These are phyloP conservation scores for Drosophila gunungcola DNA, from an alignment of 1,140 invertebrate species.

Conservation along the genomic window DNA sequence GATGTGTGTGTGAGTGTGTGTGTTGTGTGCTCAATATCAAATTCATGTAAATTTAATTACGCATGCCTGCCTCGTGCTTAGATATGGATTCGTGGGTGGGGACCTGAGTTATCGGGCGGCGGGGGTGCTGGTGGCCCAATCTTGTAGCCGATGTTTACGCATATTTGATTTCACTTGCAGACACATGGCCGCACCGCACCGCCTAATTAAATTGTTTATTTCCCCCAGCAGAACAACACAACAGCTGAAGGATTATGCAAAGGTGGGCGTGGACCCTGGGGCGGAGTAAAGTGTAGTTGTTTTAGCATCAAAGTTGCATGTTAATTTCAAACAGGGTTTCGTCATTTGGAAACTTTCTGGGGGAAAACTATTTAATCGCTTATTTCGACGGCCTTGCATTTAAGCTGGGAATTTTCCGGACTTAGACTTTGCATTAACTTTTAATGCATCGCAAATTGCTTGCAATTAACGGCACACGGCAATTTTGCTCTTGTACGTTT, in stretches of 20 bases:
- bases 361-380: slow-evolving; percentile 1
- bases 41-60: slow-evolving; percentile 83
- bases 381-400: neutral
- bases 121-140: slow-evolving; percentile 6
- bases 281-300: slow-evolving; percentile 5
- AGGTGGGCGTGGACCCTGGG: neutral
- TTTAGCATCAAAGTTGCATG: slow-evolving; percentile 17
- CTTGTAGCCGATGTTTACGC: slow-evolving; percentile 65
- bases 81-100: slow-evolving; percentile 23
- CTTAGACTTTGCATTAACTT: slow-evolving; percentile 48
- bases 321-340: slow-evolving; percentile 12
- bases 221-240: slow-evolving; percentile 42
- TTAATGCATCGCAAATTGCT: slow-evolving; percentile 74
- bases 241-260: slow-evolving; percentile 39
- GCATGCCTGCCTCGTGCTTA: slow-evolving; percentile 73
- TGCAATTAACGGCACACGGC: slow-evolving; percentile 66
- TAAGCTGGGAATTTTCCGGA: neutral
- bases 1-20: slow-evolving; percentile 13
- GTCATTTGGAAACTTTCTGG: slow-evolving; percentile 9
- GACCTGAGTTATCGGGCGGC: neutral
- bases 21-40: slow-evolving; percentile 70
- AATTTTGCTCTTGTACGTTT: slow-evolving; percentile 35
- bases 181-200: slow-evolving; percentile 4
- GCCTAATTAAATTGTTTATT: slow-evolving; percentile 71
- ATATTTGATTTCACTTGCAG: slow-evolving; percentile 70